Conservation (phyloP, 2,888 invertebrate species). For the Acheta domesticus region DNA sequence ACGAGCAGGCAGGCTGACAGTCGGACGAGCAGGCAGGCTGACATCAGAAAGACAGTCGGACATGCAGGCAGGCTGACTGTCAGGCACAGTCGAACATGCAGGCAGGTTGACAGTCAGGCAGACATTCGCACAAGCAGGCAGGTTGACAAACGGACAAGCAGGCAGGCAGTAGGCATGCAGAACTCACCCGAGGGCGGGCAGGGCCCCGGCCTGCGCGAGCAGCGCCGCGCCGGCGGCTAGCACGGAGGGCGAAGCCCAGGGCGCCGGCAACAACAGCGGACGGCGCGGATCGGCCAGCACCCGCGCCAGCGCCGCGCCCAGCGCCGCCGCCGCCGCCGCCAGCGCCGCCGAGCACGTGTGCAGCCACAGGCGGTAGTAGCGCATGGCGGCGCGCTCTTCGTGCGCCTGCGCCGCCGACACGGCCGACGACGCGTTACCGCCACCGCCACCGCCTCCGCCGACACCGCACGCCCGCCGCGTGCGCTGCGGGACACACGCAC, state of each 20-base stretch:
- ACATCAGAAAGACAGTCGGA: too few relatives aligned
- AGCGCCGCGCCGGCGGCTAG: neutral
- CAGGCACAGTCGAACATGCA: too few relatives aligned
- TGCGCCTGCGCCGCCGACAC: neutral
- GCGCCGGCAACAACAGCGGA: neutral
- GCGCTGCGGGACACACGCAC: too few relatives aligned
- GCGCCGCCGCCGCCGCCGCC: neutral
- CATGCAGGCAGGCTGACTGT: too few relatives aligned
- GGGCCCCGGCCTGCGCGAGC: constrained; percentile 4
- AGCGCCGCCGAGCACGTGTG: constrained; percentile 18
- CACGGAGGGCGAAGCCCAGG: neutral
- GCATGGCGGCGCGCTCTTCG: constrained; percentile 9
- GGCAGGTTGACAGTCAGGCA: too few relatives aligned
- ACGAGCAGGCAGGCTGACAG: too few relatives aligned
- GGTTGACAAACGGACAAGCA: too few relatives aligned
- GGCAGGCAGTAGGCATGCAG: too few relatives aligned
- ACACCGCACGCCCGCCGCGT: neutral
- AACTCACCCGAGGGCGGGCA: neutral
- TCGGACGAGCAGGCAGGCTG: too few relatives aligned
- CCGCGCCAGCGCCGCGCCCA: neutral
- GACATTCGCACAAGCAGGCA: too few relatives aligned
- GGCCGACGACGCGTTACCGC: neutral
- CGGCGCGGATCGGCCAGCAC: neutral
- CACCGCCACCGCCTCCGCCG: neutral
- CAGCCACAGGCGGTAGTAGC: constrained; percentile 1